phyloP scores from a whole-genome alignment of 2,888 invertebrate genomes.

The Polietes domitor region DNA sequence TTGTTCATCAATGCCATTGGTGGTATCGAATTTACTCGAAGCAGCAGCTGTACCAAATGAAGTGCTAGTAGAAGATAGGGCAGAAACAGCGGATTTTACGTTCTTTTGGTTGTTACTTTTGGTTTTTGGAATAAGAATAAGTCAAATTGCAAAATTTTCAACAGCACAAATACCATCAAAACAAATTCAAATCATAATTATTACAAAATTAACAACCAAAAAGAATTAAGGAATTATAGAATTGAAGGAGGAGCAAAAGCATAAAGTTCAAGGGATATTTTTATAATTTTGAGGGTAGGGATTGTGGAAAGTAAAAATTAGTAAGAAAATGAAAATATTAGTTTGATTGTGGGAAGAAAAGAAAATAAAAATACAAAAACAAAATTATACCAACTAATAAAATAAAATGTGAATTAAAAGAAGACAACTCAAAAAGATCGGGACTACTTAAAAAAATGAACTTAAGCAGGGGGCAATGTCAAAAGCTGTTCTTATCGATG shows the following conservation, averaged over 20 bases:
- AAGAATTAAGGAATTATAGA: constrained; percentile 17
- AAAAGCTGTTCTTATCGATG: too few species aligned
- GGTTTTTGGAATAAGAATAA: constrained; percentile 30
- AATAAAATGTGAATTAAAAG: background rate
- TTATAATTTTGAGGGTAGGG: background rate
- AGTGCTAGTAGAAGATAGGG: constrained; percentile 92
- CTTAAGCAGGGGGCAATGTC: too few species aligned
- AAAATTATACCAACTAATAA: constrained; percentile 38
- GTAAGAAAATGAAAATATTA: constrained; percentile 40
- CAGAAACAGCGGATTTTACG: constrained; percentile 93
- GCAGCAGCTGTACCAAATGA: constrained; percentile 93
- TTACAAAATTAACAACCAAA: constrained; percentile 56
- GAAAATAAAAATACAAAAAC: constrained; percentile 34
- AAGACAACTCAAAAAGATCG: background rate
- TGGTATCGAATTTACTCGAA: constrained; percentile 86
- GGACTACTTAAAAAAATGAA: constrained; percentile 7
- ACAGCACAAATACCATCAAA: constrained; percentile 27
- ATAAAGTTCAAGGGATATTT: background rate
- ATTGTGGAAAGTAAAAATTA: background rate
- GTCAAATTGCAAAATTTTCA: constrained; percentile 42
- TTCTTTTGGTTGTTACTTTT: constrained; percentile 90
- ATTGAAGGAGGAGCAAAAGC: constrained; percentile 29
- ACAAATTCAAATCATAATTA: constrained; percentile 39
- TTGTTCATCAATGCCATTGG: constrained; percentile 92
- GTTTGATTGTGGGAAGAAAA: constrained; percentile 34